Evolutionary conservation across 2,888 invertebrate genomes (phyloP).

Genomic region (Ophioninae sp.): DNA sequence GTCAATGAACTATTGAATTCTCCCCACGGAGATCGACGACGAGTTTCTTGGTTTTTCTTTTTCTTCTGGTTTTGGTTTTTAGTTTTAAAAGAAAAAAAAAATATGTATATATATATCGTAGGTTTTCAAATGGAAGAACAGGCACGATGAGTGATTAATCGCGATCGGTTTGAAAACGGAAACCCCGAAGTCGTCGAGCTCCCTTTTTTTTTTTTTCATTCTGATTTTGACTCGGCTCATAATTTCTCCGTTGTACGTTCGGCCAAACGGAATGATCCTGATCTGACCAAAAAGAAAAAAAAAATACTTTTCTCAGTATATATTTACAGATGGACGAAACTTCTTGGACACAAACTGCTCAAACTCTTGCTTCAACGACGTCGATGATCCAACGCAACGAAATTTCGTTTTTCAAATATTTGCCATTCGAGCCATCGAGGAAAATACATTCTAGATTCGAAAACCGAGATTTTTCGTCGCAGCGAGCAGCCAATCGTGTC

Average conservation of each 20-base stretch:
- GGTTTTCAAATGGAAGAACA: slow-evolving; percentile 58
- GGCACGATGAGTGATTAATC: slow-evolving; percentile 55
- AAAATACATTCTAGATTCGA: slow-evolving; percentile 24
- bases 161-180: slow-evolving; percentile 50
- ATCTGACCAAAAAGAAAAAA: slow-evolving; percentile 37
- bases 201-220: slow-evolving; percentile 21
- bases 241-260: neutral
- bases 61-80: slow-evolving; percentile 19
- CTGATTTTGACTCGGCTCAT: slow-evolving; percentile 16
- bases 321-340: slow-evolving; percentile 46
- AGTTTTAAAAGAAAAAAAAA: slow-evolving; percentile 37
- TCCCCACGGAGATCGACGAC: slow-evolving; percentile 1
- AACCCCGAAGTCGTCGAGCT: slow-evolving; percentile 45
- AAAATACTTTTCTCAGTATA: neutral
- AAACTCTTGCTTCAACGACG: neutral
- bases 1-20: slow-evolving; percentile 58
- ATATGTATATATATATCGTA: slow-evolving; percentile 44
- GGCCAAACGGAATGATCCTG: slow-evolving; percentile 17
- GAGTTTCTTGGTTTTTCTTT: neutral
- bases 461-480: slow-evolving; percentile 59
- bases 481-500: slow-evolving; percentile 57
- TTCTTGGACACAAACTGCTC: neutral
- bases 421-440: slow-evolving; percentile 26
- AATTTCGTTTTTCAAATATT: slow-evolving; percentile 11
- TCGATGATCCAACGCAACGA: neutral